Evolutionary conservation across 64 coral and sea anemone genomes (phyloP).

Genomic region (Montipora capricornis): DNA sequence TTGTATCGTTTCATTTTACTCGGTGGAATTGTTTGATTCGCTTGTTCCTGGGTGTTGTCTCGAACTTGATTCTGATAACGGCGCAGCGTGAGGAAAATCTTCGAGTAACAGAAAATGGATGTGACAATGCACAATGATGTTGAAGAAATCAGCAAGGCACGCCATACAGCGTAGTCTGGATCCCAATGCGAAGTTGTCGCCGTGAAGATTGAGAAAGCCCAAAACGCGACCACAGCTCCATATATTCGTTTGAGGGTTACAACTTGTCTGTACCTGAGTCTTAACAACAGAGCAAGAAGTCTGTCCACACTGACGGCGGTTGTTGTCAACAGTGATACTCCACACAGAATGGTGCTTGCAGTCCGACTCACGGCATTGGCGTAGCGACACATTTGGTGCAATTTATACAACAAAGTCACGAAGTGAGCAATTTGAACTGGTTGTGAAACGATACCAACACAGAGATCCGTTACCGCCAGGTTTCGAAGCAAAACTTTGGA

Average conservation of each 20-base stretch:
- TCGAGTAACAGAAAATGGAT: not conserved
- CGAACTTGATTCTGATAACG: not conserved
- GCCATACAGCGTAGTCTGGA: not conserved
- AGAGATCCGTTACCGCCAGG: too few relatives aligned
- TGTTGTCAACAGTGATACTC: too few relatives aligned
- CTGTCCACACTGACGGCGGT: too few relatives aligned
- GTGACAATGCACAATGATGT: not conserved
- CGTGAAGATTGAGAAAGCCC: not conserved
- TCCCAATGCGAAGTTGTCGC: not conserved
- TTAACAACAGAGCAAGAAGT: not conserved
- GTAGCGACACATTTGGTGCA: too few relatives aligned
- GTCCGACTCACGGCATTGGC: too few relatives aligned
- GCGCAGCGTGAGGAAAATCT: not conserved
- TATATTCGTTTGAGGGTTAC: not conserved
- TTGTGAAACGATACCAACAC: too few relatives aligned
- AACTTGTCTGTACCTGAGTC: not conserved
- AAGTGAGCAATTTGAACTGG: too few relatives aligned
- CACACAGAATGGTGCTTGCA: too few relatives aligned
- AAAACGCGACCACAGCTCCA: not conserved
- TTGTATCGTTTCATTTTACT: not conserved
- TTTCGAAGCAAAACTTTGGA: too few relatives aligned
- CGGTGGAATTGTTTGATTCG: not conserved
- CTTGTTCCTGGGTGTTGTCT: not conserved
- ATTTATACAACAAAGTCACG: too few relatives aligned
- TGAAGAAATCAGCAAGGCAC: not conserved